These are phyloP conservation scores for Potamarius usumacintae DNA, from an alignment of 2,113 vertebrate species.

Conservation along the genomic window DNA sequence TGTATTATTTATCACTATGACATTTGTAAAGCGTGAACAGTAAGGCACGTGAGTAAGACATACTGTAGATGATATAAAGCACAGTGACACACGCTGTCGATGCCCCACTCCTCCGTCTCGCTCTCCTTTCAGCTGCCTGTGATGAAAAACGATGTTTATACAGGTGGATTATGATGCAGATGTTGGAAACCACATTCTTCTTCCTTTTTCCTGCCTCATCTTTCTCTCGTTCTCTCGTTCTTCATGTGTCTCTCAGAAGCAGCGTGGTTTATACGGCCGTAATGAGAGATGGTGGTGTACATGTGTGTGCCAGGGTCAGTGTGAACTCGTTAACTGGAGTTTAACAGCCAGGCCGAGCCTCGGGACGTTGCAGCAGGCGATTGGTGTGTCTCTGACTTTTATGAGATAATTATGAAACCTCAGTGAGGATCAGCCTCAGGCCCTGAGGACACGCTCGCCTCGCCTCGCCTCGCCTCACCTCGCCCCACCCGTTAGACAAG, in stretches of 20 bases:
- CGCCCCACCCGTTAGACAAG: background rate
- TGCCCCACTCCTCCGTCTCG: conserved; percentile 9
- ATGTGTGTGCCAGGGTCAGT: background rate
- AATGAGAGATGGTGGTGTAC: conserved; percentile 5
- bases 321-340: background rate
- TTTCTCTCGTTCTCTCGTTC: conserved; percentile 1
- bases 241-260: conserved; percentile 10
- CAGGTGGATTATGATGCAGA: conserved; percentile 70
- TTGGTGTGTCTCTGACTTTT: background rate
- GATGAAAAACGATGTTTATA: conserved; percentile 73
- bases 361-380: background rate
- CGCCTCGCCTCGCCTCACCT: background rate
- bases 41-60: background rate
- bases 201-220: conserved; percentile 12
- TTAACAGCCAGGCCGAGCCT: conserved; percentile 27
- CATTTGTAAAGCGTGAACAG: background rate
- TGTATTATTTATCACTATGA: background rate
- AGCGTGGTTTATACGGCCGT: conserved; percentile 7
- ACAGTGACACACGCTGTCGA: too few species aligned
- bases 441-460: background rate
- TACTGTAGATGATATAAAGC: background rate
- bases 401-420: conserved; percentile 1
- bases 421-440: background rate
- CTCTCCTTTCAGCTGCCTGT: conserved; percentile 46
- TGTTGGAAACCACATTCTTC: conserved; percentile 68